A percentile compares a stretch with the other conserved stretches of the same genome.
Evolutionary conservation across 2,888 invertebrate genomes (phyloP).

Genomic region (Drosophila melanosoma): DNA sequence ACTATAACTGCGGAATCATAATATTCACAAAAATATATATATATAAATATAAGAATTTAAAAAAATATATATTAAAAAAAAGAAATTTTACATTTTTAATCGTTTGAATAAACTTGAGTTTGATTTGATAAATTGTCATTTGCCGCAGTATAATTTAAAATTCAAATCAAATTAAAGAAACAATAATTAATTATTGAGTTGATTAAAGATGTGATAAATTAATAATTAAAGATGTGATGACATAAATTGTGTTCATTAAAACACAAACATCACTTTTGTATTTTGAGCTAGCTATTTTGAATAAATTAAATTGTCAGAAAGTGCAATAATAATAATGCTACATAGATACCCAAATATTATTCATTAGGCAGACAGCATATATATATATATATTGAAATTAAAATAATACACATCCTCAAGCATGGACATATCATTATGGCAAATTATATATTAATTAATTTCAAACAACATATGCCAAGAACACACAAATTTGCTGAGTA

Average conservation of each 20-base stretch:
- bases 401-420: background rate
- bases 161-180: background rate
- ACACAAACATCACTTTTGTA: background rate
- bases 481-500: background rate
- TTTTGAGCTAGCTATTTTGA: background rate
- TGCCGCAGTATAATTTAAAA: background rate
- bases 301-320: background rate
- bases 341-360: background rate
- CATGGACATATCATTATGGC: background rate
- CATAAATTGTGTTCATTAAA: background rate
- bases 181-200: background rate
- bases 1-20: too few species aligned
- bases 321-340: background rate
- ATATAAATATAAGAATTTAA: background rate
- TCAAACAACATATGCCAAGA: background rate
- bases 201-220: background rate
- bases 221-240: background rate
- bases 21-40: background rate
- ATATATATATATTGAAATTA: too few species aligned
- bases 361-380: background rate
- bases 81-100: background rate
- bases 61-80: background rate
- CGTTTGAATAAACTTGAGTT: background rate
- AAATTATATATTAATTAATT: background rate
- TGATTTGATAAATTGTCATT: background rate